Conservation (phyloP, 1,140 invertebrate genomes). For the Planococcus citri region DNA sequence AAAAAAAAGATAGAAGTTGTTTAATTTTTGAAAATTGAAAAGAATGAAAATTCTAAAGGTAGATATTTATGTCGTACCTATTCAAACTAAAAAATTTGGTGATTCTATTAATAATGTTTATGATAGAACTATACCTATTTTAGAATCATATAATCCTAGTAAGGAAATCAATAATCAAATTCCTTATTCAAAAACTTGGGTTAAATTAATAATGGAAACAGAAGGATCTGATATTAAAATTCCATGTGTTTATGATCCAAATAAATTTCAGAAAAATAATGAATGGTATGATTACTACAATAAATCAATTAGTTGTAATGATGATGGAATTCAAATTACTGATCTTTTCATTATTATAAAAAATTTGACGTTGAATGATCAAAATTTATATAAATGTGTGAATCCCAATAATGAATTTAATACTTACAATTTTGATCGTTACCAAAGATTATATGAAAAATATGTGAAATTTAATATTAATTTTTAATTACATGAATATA, state of each 20-base stretch:
- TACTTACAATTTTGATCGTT: slow-evolving; percentile 16
- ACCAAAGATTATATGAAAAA: slow-evolving; percentile 15
- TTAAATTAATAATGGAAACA: slow-evolving; percentile 17
- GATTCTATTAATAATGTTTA: slow-evolving; percentile 12
- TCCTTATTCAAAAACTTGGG: slow-evolving; percentile 21
- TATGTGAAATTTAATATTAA: slow-evolving; percentile 10
- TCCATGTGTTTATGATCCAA: slow-evolving; percentile 16
- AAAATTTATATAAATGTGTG: slow-evolving; percentile 18
- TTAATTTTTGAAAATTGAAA: slow-evolving; percentile 21
- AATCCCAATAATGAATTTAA: slow-evolving; percentile 17
- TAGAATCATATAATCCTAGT: slow-evolving; percentile 11
- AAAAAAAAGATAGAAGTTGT: slow-evolving; percentile 20
- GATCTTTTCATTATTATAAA: slow-evolving; percentile 12
- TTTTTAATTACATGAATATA: neutral
- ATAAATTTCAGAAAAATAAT: slow-evolving; percentile 21
- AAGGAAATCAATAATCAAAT: slow-evolving; percentile 19
- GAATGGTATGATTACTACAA: slow-evolving; percentile 17
- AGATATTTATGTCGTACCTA: slow-evolving; percentile 21
- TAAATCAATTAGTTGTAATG: slow-evolving; percentile 16
- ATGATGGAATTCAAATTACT: slow-evolving; percentile 10
- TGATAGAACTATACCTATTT: slow-evolving; percentile 15
- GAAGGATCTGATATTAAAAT: slow-evolving; percentile 21
- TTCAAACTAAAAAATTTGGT: slow-evolving; percentile 21
- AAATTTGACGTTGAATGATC: slow-evolving; percentile 11
- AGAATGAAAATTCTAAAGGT: slow-evolving; percentile 18